Percentiles rank a stretch among this genome's conserved stretches.
These are phyloP conservation scores for Nemapogon koenigi DNA, from an alignment of 2,888 invertebrate species.

Conservation along the genomic window DNA sequence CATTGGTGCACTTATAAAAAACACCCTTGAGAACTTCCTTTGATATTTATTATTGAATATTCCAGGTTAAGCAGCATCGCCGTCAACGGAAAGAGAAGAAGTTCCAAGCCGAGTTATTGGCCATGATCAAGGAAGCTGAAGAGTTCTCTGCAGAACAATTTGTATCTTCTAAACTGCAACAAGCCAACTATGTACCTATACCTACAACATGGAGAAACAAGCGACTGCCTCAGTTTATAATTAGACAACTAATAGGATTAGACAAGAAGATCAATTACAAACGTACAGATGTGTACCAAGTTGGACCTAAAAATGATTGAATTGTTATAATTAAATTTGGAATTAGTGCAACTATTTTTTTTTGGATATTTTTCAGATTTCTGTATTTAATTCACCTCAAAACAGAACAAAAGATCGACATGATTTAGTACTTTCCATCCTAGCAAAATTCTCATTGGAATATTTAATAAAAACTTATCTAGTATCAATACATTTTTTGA, in stretches of 20 bases:
- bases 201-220: constrained; percentile 68
- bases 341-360: too few species aligned
- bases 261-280: constrained; percentile 59
- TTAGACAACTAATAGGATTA: constrained; percentile 70
- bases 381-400: too few species aligned
- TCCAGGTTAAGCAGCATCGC: constrained; percentile 69
- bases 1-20: too few species aligned
- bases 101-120: constrained; percentile 75
- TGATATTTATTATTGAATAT: too few species aligned
- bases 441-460: too few species aligned
- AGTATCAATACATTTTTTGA: too few species aligned
- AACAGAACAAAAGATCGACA: too few species aligned
- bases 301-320: constrained; percentile 19
- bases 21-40: too few species aligned
- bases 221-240: constrained; percentile 70
- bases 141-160: constrained; percentile 78
- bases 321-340: constrained; percentile 1
- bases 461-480: too few species aligned
- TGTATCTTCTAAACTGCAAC: constrained; percentile 68
- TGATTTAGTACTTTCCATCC: too few species aligned
- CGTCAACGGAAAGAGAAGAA: constrained; percentile 77
- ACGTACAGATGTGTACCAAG: constrained; percentile 52
- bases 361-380: too few species aligned
- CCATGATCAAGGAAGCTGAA: constrained; percentile 74
- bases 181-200: constrained; percentile 66